Base-by-base conservation (phyloP, 2,888 invertebrate genomes). In the Drosophila fungiperda region DNA sequence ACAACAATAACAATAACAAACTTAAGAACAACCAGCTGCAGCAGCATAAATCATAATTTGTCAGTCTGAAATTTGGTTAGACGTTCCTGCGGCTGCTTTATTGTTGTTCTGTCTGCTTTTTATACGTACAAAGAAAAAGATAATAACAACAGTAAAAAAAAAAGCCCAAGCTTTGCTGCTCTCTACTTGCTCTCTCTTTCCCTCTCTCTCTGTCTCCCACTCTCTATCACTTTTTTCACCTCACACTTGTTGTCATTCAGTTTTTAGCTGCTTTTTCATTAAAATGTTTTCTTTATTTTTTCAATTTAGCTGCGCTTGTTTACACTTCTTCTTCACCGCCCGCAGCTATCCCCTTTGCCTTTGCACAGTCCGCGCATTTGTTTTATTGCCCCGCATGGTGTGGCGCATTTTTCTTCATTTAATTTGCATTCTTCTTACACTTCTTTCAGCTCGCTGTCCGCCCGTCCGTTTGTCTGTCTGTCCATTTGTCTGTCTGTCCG, bases 1-100 rank as follows among this genome's bases (percentile, higher is more conserved):
- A n/a, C 62, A 62, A 11, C 45, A 59, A 49, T 29, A 55, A 52
- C 26, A 67, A 54, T 23, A 57, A 40, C 49, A 58, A n/a, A 26
- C 50, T 50, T 42, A 54, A 70, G 69, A 68, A 60, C 35, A 63
- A 54, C 49, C 78, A 78, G 79, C 82, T 82, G 79, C 68, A 70
- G 73, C 68, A 68, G 63, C 76, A 86, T 83, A 87, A 87, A 83
- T 87, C 87, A 87, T 83, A 83, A 83, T 87, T 89, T 89, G 82
- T 89, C 80, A 87, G 78, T 70, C 72, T 80, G 74, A 85, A 69
- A 87, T 72, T 87, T 88, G 61, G 87, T 76, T 79, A 81, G 81
- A 74, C 86, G 76, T 40, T 52, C 33, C 57, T 69, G 63, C 32
- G 52, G 42, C 50, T 38, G 66, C 67, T 60, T 67, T 57, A 40